Percentiles rank a stretch among this genome's conserved stretches.
phyloP scores from a whole-genome alignment of 2,113 vertebrate species.

The Lepus americanus region DNA sequence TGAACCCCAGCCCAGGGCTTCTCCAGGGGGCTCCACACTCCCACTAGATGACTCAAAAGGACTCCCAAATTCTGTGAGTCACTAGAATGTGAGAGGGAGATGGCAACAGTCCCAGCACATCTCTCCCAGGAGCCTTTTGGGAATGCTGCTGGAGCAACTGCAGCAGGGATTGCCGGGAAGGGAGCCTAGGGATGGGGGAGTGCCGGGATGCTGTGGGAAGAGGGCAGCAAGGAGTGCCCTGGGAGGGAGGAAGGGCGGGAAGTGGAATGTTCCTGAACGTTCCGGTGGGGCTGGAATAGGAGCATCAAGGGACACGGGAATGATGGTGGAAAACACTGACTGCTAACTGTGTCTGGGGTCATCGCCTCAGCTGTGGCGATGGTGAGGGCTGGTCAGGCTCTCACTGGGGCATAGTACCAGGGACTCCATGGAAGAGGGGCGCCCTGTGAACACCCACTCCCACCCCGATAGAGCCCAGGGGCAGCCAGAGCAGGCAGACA shows the following conservation, averaged over 20 bases:
- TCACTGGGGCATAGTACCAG: background rate
- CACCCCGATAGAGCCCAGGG: background rate
- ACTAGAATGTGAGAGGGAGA: background rate
- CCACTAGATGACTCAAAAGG: background rate
- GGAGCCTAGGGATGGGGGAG: constrained; percentile 20
- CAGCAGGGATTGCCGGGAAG: constrained; percentile 43
- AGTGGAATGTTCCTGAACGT: constrained; percentile 53
- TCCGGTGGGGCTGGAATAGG: background rate
- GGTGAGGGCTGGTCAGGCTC: background rate
- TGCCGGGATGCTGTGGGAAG: constrained; percentile 59
- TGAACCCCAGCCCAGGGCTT: background rate
- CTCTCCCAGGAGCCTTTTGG: constrained; percentile 53
- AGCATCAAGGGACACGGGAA: background rate
- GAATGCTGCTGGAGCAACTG: constrained; percentile 47
- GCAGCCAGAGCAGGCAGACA: background rate
- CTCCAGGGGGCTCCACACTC: background rate
- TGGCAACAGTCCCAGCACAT: constrained; percentile 1
- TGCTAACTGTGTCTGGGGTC: background rate
- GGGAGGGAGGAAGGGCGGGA: constrained; percentile 1
- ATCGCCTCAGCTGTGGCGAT: background rate
- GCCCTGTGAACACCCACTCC: background rate
- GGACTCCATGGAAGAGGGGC: background rate
- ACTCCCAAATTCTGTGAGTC: constrained; percentile 16
- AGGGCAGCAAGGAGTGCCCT: background rate
- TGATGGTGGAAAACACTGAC: background rate